Conservation (phyloP, 2,797 vertebrate genomes). For the Rallus crepitans region DNA sequence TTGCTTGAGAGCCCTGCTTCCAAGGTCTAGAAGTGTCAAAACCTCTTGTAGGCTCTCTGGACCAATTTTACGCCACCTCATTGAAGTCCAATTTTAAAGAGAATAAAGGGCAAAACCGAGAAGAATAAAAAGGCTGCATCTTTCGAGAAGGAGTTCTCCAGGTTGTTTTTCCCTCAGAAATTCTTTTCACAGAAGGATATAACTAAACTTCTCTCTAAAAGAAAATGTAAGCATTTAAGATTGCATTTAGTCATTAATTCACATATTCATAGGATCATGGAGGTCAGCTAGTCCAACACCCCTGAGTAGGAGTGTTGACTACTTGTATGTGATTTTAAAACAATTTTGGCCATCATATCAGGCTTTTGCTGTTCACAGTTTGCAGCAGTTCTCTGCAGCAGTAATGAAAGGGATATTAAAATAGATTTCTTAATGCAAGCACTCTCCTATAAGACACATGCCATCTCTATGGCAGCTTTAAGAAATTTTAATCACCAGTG, state of each 20-base stretch:
- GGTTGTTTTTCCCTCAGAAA: neutral
- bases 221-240: neutral
- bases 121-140: neutral
- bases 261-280: neutral
- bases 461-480: neutral
- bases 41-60: neutral
- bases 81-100: neutral
- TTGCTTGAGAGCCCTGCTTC: neutral
- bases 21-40: neutral
- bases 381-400: neutral
- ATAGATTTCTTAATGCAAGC: constrained; percentile 14
- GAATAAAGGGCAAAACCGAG: neutral
- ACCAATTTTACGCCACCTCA: neutral
- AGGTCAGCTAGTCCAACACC: neutral
- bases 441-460: neutral
- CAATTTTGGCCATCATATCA: neutral
- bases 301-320: neutral
- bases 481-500: neutral
- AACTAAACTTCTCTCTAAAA: neutral
- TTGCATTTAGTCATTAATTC: neutral
- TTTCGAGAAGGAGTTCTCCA: neutral
- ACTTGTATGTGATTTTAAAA: neutral
- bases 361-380: neutral
- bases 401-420: neutral
- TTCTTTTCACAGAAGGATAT: neutral